Percentiles rank a stretch among this genome's conserved stretches.
phyloP scores from a whole-genome alignment of 1,140 invertebrate genomes.

The Papilio xuthus region DNA sequence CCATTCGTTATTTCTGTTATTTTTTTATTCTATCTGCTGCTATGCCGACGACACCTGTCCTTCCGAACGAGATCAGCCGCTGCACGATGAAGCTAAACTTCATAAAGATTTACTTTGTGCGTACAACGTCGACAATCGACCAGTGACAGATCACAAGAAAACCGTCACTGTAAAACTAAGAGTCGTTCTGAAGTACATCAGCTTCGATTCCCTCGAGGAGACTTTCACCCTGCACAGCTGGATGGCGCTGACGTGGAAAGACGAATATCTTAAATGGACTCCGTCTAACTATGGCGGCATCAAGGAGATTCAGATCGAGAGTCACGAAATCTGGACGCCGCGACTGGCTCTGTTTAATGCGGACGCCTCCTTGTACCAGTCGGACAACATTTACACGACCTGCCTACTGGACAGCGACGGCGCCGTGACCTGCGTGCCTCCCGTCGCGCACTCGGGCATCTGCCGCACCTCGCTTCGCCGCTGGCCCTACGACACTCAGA shows the following conservation, averaged over 20 bases:
- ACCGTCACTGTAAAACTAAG: slow-evolving; percentile 65
- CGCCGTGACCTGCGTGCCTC: slow-evolving; percentile 77
- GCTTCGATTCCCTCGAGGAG: slow-evolving; percentile 70
- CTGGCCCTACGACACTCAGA: slow-evolving; percentile 82
- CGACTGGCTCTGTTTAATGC: slow-evolving; percentile 70
- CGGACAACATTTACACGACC: slow-evolving; percentile 65
- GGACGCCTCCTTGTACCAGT: slow-evolving; percentile 59
- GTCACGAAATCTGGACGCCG: slow-evolving; percentile 69
- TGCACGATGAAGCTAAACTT: slow-evolving; percentile 63
- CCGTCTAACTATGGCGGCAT: slow-evolving; percentile 66
- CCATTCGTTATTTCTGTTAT: slow-evolving; percentile 1
- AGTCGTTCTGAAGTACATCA: slow-evolving; percentile 70
- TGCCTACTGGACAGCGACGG: slow-evolving; percentile 73
- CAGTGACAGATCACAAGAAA: slow-evolving; percentile 65
- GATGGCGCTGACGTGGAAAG: slow-evolving; percentile 70
- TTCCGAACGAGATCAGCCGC: slow-evolving; percentile 43
- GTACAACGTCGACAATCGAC: slow-evolving; percentile 62
- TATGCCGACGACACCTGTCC: slow-evolving; percentile 46
- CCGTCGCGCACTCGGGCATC: slow-evolving; percentile 74
- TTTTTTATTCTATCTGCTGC: slow-evolving; percentile 28
- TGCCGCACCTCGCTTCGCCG: slow-evolving; percentile 75
- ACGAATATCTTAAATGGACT: slow-evolving; percentile 69
- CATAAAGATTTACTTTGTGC: slow-evolving; percentile 62
- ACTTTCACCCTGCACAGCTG: slow-evolving; percentile 72
- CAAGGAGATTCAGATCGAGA: slow-evolving; percentile 67